These are phyloP conservation scores for Allobates femoralis DNA, from an alignment of 2,797 vertebrate genomes.

Conservation along the genomic window DNA sequence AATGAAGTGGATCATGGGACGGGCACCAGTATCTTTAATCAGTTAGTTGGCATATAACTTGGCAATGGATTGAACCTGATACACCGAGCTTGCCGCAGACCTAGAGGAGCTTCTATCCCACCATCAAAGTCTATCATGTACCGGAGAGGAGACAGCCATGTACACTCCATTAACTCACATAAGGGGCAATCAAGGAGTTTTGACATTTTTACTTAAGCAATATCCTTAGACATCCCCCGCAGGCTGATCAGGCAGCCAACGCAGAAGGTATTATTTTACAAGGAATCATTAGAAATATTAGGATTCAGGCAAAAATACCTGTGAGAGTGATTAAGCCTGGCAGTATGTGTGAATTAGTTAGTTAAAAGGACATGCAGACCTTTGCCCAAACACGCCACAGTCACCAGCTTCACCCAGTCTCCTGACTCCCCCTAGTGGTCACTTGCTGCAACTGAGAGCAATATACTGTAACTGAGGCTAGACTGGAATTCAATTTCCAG, in stretches of 20 bases:
- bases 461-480: too few species aligned
- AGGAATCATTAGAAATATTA: background rate
- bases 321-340: conserved; percentile 28
- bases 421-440: conserved; percentile 34
- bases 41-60: background rate
- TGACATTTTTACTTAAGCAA: conserved; percentile 34
- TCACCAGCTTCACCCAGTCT: background rate
- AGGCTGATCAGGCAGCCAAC: background rate
- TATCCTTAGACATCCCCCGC: conserved; percentile 14
- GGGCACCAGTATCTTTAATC: background rate
- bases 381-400: background rate
- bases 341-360: conserved; percentile 18
- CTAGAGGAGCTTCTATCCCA: background rate
- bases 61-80: background rate
- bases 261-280: conserved; percentile 13
- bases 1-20: background rate
- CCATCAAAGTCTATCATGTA: background rate
- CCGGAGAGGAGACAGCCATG: conserved; percentile 10
- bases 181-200: conserved; percentile 19
- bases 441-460: background rate
- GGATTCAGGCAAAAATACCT: conserved; percentile 40
- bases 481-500: background rate
- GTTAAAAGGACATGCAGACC: background rate
- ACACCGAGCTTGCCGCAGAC: background rate
- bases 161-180: conserved; percentile 23